A percentile compares a stretch with the other conserved stretches of the same genome.
phyloP scores from a whole-genome alignment of 2,888 invertebrate genomes.

The Lissonota sp. region DNA sequence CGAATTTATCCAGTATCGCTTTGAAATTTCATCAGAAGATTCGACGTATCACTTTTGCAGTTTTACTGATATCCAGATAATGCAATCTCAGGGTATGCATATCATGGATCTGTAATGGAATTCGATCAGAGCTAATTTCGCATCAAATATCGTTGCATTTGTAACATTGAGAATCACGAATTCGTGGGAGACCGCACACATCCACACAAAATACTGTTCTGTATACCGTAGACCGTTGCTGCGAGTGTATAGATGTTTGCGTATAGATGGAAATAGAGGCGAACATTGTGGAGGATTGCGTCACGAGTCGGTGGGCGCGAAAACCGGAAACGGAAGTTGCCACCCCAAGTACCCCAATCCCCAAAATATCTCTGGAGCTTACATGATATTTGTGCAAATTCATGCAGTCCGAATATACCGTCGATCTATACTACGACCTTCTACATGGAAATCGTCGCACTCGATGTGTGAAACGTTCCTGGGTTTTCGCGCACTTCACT shows the following conservation, averaged over 20 bases:
- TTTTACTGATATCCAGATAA: too few species aligned
- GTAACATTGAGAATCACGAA: conserved; percentile 33
- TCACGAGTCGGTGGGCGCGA: conserved; percentile 66
- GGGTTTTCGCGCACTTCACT: background rate
- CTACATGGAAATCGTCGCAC: background rate
- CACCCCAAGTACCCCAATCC: conserved; percentile 19
- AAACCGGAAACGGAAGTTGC: conserved; percentile 66
- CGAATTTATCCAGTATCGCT: too few species aligned
- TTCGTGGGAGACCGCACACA: conserved; percentile 9
- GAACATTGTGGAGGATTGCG: conserved; percentile 62
- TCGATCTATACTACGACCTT: conserved; percentile 25
- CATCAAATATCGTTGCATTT: conserved; percentile 36
- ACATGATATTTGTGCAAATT: conserved; percentile 44
- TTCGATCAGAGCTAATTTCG: conserved; percentile 12
- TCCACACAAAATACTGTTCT: background rate
- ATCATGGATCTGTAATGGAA: too few species aligned
- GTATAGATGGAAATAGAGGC: conserved; percentile 16
- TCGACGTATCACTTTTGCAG: too few species aligned
- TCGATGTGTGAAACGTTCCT: conserved; percentile 9
- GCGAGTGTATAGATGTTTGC: conserved; percentile 17
- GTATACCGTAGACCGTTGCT: conserved; percentile 3
- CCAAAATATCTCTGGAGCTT: conserved; percentile 17
- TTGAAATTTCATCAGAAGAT: too few species aligned
- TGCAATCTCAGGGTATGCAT: too few species aligned
- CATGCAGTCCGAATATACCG: conserved; percentile 30